These are phyloP conservation scores for Drosophila anomelani DNA, from an alignment of 2,888 invertebrate genomes.

Conservation along the genomic window DNA sequence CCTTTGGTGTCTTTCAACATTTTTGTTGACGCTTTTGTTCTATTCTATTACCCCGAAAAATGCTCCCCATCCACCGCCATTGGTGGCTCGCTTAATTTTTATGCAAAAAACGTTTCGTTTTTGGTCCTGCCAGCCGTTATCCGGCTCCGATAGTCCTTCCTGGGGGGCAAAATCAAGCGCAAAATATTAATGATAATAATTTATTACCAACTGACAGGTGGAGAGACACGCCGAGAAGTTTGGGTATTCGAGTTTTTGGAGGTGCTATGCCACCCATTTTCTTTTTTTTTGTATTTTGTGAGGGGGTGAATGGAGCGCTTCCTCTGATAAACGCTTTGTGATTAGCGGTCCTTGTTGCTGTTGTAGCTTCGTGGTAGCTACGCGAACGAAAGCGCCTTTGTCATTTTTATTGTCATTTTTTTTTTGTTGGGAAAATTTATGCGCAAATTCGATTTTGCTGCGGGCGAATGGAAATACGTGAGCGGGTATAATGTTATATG, in stretches of 20 bases:
- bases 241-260: conserved; percentile 4
- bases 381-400: conserved; percentile 40
- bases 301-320: conserved; percentile 12
- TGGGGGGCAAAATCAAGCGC: conserved; percentile 64
- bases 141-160: conserved; percentile 25
- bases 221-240: conserved; percentile 26
- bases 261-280: conserved; percentile 6
- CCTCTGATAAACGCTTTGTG: conserved; percentile 68
- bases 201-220: conserved; percentile 71
- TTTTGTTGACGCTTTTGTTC: conserved; percentile 69
- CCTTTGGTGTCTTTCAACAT: conserved; percentile 55
- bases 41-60: conserved; percentile 59
- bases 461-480: conserved; percentile 44
- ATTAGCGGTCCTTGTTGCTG: conserved; percentile 56
- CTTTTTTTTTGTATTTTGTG: neutral
- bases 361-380: conserved; percentile 28
- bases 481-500: conserved; percentile 44
- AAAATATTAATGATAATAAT: conserved; percentile 76
- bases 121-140: conserved; percentile 42
- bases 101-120: conserved; percentile 64
- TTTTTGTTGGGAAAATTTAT: conserved; percentile 56
- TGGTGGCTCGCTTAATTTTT: conserved; percentile 54
- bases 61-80: conserved; percentile 2
- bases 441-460: conserved; percentile 54
- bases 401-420: conserved; percentile 67